phyloP scores from a whole-genome alignment of 2,888 invertebrate species.

The Amiota minor region DNA sequence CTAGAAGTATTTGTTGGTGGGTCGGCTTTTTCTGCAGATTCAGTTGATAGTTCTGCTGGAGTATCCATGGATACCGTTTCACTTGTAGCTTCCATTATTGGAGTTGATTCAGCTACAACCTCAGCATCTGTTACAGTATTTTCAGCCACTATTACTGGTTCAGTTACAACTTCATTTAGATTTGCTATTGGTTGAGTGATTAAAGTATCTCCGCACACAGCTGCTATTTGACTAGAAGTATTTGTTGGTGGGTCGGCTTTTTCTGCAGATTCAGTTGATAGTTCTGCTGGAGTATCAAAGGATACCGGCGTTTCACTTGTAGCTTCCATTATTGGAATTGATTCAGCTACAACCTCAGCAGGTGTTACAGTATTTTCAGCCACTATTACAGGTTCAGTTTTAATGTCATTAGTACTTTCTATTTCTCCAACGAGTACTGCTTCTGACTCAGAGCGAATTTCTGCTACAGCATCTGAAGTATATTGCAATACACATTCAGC shows the following conservation, averaged over 20 bases:
- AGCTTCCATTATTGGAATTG: too few species aligned
- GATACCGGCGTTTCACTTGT: neutral
- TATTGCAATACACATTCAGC: neutral
- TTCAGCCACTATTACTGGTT: neutral
- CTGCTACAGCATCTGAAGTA: neutral
- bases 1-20: neutral
- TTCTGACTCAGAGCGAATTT: neutral
- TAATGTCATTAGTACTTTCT: neutral
- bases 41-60: neutral
- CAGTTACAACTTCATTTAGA: neutral
- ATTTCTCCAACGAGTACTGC: neutral
- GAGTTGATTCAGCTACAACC: neutral
- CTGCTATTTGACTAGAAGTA: neutral
- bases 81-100: neutral
- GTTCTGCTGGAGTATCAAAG: neutral
- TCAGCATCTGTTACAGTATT: neutral
- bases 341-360: neutral
- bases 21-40: neutral
- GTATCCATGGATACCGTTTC: neutral
- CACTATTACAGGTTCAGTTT: neutral
- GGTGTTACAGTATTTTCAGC: neutral
- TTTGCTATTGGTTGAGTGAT: too few species aligned
- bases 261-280: neutral
- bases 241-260: neutral
- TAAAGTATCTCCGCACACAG: too few species aligned